Evolutionary conservation across 2,888 invertebrate species (phyloP), one percentile per base, ranked within the genome.

Genomic region (Agrochola macilenta): DNA sequence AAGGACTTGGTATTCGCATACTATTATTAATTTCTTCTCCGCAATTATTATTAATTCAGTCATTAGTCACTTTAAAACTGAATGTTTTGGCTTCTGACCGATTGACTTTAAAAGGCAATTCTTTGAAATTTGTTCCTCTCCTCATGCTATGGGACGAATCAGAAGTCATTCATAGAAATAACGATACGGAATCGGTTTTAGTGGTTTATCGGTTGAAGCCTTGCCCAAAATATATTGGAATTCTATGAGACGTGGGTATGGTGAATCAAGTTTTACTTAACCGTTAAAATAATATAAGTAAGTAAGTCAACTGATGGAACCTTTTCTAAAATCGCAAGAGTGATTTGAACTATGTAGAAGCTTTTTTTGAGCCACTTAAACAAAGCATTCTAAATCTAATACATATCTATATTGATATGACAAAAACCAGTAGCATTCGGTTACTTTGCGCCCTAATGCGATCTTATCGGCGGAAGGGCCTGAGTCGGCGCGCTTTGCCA

Each of bases 401-500:
- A 72, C 58, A 69, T 72, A 83, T 74, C 58, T 79, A 84, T 77
- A 90, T 91, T 90, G 91, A 92, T 93, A 93, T 94, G 95, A 95
- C 93, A 93, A 94, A 95, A 95, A 93, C 95, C 96, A 95, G 96
- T 96, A 96, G 96, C 95, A 83, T 89, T 86, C 89, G 91, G 92
- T 92, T 92, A 91, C 93, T 93, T 92, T 94, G 90, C 90, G 88
- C 94, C 94, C 95, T 96, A 96, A 96, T 96, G 95, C 91, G 95
- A 96, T 96, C 93, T 95, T 96, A 96, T 96, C 96, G 87, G 87
- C 78, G 89, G 93, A 94, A 94, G 95, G 94, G 93, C 91, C 92
- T 90, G 88, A 90, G 94, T 89, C 95, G 96, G 95, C 94, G 93
- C 92, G 93, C 95, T 95, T 95, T 95, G 92, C 95, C 95, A 95